Evolutionary conservation across 2,113 vertebrate genomes (phyloP).

Genomic region (Dipodomys merriami): DNA sequence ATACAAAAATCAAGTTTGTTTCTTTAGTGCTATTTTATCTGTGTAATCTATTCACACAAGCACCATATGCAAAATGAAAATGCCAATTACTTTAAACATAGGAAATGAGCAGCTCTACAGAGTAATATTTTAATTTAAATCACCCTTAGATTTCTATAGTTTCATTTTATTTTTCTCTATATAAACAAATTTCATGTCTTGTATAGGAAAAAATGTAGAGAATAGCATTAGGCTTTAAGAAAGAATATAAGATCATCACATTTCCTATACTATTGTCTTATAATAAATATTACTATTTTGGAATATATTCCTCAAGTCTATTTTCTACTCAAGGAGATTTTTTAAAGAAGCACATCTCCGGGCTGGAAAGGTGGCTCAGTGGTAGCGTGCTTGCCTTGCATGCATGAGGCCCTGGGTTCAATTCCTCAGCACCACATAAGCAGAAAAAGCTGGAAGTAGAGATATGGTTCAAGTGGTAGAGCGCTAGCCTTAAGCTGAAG

Average conservation of each 20-base stretch:
- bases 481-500: too few relatives aligned
- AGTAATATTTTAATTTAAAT: constrained; percentile 5
- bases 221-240: not conserved
- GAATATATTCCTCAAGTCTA: not conserved
- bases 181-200: constrained; percentile 29
- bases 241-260: not conserved
- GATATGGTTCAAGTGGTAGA: too few relatives aligned
- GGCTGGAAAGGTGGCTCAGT: too few relatives aligned
- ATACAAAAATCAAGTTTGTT: constrained; percentile 2
- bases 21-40: constrained; percentile 16
- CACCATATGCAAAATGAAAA: not conserved
- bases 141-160: constrained; percentile 19
- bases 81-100: constrained; percentile 3
- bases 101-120: not conserved
- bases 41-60: not conserved
- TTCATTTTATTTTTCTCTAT: constrained; percentile 20
- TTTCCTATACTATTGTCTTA: not conserved
- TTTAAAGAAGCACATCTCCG: not conserved
- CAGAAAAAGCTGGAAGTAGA: too few relatives aligned
- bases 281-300: constrained; percentile 41
- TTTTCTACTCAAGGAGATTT: not conserved
- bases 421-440: too few relatives aligned
- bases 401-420: too few relatives aligned
- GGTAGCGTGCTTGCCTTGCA: too few relatives aligned
- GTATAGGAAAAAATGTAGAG: constrained; percentile 39